Evolutionary conservation across 1,140 invertebrate genomes (phyloP).

Genomic region (Stegodyphus dumicola): DNA sequence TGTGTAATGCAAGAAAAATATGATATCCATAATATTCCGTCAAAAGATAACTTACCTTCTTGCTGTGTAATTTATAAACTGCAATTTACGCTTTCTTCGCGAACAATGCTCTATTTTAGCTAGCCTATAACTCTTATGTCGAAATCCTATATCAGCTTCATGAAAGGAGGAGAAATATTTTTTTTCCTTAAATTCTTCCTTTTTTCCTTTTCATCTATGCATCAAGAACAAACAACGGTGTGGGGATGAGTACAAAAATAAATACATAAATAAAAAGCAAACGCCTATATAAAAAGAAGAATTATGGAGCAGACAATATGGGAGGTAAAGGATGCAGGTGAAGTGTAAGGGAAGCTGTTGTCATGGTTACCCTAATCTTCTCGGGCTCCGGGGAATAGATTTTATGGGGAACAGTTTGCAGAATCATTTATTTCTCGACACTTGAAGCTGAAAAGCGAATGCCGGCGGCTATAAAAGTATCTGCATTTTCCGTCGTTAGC

Average conservation of each 20-base stretch:
- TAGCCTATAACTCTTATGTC: conserved; percentile 23
- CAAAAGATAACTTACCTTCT: conserved; percentile 12
- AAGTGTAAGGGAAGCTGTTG: background rate
- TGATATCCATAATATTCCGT: conserved; percentile 30
- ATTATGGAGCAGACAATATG: conserved; percentile 15
- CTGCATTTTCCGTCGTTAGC: conserved; percentile 14
- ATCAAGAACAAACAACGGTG: background rate
- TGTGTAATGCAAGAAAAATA: conserved; percentile 32
- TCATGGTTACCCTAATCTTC: conserved; percentile 46
- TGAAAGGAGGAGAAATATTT: conserved; percentile 10
- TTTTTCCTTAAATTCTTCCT: background rate
- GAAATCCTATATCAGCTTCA: conserved; percentile 42
- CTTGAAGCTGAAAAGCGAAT: conserved; percentile 44
- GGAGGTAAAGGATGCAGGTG: no score
- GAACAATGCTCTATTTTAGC: conserved; percentile 21
- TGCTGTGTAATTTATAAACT: conserved; percentile 26
- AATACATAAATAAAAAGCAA: conserved; percentile 23
- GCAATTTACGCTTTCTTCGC: conserved; percentile 14
- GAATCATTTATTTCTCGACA: conserved; percentile 55
- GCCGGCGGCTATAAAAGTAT: conserved; percentile 46
- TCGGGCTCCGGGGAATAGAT: conserved; percentile 39
- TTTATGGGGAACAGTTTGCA: conserved; percentile 53
- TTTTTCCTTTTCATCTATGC: background rate
- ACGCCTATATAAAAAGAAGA: background rate
- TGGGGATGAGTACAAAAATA: conserved; percentile 12